These are phyloP conservation scores for Ctenochaetus hawaiiensis DNA, from an alignment of 2,797 vertebrate species.

Conservation along the genomic window DNA sequence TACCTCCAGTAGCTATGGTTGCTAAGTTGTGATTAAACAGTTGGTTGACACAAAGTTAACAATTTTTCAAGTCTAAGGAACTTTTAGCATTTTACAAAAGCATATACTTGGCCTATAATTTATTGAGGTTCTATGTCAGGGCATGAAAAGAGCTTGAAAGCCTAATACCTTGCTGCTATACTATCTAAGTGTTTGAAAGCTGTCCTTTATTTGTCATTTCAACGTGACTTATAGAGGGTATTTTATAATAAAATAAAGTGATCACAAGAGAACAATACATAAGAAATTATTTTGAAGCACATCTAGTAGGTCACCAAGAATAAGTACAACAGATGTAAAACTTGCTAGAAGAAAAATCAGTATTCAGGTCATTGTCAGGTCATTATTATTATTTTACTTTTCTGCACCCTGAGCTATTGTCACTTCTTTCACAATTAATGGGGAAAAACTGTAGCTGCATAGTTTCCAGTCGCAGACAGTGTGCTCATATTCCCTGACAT, in stretches of 20 bases:
- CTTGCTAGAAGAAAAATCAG: neutral
- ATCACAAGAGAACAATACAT: neutral
- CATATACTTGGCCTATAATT: neutral
- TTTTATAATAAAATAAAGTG: neutral
- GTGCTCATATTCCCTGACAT: slow-evolving; percentile 28
- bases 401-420: slow-evolving; percentile 18
- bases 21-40: neutral
- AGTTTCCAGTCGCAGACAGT: slow-evolving; percentile 15
- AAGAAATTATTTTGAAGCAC: neutral
- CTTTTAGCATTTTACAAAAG: neutral
- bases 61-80: neutral
- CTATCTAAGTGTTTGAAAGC: neutral
- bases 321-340: too few relatives aligned
- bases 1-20: too few relatives aligned
- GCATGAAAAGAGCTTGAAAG: neutral
- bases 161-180: neutral
- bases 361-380: slow-evolving; percentile 20
- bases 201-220: neutral
- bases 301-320: neutral
- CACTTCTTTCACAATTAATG: slow-evolving; percentile 1
- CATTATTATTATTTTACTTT: neutral
- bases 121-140: neutral
- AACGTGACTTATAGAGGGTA: too few relatives aligned
- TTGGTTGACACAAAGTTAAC: neutral
- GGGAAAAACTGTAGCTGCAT: slow-evolving; percentile 26